phyloP scores from a whole-genome alignment of 2,888 invertebrate genomes.

The Rhogogaster chlorosoma region DNA sequence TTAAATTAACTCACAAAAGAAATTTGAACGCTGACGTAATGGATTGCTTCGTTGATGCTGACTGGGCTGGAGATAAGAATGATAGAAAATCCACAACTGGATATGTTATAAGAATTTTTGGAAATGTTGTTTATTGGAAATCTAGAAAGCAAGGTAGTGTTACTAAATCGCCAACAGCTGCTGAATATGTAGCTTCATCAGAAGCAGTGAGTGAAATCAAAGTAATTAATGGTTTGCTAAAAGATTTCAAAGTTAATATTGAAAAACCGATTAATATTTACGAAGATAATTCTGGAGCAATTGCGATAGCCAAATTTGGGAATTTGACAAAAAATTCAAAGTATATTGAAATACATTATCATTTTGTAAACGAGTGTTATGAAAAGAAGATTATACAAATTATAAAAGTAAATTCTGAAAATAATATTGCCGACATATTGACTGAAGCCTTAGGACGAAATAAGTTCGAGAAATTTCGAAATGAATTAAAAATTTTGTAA shows the following conservation, averaged over 20 bases:
- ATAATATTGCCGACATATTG: neutral
- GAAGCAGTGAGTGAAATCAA: neutral
- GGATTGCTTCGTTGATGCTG: conserved; percentile 69
- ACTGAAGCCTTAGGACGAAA: neutral
- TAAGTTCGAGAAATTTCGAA: neutral
- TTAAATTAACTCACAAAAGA: conserved; percentile 60
- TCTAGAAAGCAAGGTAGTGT: neutral
- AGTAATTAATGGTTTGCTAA: neutral
- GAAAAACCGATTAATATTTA: neutral
- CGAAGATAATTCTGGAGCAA: conserved; percentile 22
- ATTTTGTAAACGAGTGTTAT: neutral
- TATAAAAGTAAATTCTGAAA: neutral
- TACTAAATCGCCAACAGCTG: neutral
- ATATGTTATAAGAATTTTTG: neutral
- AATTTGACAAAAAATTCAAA: conserved; percentile 30
- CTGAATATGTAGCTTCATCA: neutral
- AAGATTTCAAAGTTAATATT: neutral
- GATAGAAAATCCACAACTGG: conserved; percentile 59
- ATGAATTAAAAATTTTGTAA: no score
- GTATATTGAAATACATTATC: neutral
- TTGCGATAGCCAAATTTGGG: neutral
- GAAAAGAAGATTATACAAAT: neutral
- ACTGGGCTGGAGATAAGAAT: conserved; percentile 67
- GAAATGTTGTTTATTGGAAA: conserved; percentile 54
- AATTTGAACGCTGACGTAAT: conserved; percentile 49